Conservation (phyloP, 1,140 invertebrate species). For the Goniozus legneri region DNA sequence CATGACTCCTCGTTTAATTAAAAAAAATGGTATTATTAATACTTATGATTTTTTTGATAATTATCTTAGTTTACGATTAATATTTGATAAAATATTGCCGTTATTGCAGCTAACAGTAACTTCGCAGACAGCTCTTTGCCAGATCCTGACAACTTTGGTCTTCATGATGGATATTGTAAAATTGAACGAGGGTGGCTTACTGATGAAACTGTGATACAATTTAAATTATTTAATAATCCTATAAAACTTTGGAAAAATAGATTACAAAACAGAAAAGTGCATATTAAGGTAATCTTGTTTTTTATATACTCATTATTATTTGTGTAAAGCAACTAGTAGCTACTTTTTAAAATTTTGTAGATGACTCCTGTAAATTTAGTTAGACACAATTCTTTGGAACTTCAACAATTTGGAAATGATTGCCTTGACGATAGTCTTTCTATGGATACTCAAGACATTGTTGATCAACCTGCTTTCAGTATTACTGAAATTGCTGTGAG, state of each 20-base stretch:
- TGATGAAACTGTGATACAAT: conserved; percentile 79
- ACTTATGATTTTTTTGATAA: conserved; percentile 3
- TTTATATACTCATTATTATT: background rate
- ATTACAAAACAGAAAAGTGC: conserved; percentile 67
- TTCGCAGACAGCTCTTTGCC: conserved; percentile 33
- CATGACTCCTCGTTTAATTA: conserved; percentile 64
- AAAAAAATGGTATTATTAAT: conserved; percentile 40
- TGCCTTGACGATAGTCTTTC: conserved; percentile 57
- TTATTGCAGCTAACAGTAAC: conserved; percentile 42
- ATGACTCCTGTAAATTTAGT: conserved; percentile 76
- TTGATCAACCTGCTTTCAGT: conserved; percentile 53
- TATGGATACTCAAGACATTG: conserved; percentile 57
- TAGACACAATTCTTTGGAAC: conserved; percentile 52
- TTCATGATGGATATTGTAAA: conserved; percentile 60
- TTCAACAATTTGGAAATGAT: conserved; percentile 46
- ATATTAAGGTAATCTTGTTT: conserved; percentile 59
- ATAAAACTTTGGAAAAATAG: conserved; percentile 79
- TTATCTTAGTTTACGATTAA: background rate
- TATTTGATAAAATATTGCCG: background rate
- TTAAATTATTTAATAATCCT: conserved; percentile 82
- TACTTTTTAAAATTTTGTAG: conserved; percentile 44
- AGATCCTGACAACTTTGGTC: conserved; percentile 62
- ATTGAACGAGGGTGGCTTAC: conserved; percentile 85
- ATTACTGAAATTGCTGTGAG: conserved; percentile 57
- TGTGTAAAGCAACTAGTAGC: no score